Conservation (phyloP, 1,140 invertebrate genomes). For the Psilanteris sp. region DNA sequence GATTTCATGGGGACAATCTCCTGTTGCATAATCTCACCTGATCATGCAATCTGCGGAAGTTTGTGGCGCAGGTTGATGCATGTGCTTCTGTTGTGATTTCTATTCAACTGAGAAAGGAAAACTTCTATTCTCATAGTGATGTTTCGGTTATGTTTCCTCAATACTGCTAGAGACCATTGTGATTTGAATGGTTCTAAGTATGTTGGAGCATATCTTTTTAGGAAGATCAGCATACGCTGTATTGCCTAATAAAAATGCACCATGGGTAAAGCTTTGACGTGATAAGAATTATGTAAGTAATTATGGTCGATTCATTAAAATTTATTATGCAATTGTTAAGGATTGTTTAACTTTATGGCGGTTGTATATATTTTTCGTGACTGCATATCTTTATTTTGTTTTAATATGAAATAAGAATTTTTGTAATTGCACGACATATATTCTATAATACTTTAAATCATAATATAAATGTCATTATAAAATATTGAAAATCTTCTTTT, state of each 20-base stretch:
- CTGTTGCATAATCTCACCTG: constrained; percentile 10
- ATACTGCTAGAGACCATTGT: constrained; percentile 35
- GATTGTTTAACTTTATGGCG: neutral
- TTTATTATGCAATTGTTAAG: constrained; percentile 45
- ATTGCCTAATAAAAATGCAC: constrained; percentile 48
- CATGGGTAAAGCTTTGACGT: constrained; percentile 20
- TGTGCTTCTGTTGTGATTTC: constrained; percentile 16
- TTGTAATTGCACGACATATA: too few relatives aligned
- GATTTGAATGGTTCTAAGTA: constrained; percentile 27
- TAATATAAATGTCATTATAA: too few relatives aligned
- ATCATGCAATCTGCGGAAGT: constrained; percentile 40
- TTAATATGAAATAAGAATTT: too few relatives aligned
- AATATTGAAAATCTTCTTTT: too few relatives aligned
- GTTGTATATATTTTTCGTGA: constrained; percentile 17
- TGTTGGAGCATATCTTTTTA: constrained; percentile 35
- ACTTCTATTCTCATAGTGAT: constrained; percentile 42
- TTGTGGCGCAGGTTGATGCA: constrained; percentile 13
- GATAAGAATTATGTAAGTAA: constrained; percentile 57
- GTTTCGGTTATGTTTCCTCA: constrained; percentile 37
- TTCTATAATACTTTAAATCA: too few relatives aligned
- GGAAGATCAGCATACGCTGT: constrained; percentile 35
- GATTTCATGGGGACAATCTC: constrained; percentile 33
- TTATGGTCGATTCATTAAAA: constrained; percentile 50
- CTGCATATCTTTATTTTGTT: neutral
- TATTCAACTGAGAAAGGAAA: constrained; percentile 40